Conservation (phyloP, 1,140 invertebrate species). For the Atopsyche davidsoni region DNA sequence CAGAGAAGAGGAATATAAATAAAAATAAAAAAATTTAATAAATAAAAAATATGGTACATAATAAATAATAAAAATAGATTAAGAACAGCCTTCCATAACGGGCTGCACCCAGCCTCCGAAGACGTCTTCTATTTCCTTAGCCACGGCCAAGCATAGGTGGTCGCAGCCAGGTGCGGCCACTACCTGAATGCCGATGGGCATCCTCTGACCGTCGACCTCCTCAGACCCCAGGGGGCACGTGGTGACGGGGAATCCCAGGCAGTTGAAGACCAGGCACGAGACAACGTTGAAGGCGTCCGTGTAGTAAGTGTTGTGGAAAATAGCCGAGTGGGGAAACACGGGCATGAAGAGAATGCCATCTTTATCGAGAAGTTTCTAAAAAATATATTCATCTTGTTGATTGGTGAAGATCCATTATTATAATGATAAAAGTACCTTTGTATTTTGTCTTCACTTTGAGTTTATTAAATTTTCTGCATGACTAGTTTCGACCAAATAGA, state of each 20-base stretch:
- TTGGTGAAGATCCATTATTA: no score
- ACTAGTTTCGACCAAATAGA: no score
- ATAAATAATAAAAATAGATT: no score
- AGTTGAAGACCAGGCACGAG: slow-evolving; percentile 80
- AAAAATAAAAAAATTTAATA: no score
- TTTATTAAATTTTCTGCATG: no score
- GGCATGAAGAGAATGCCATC: slow-evolving; percentile 80
- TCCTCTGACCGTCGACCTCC: slow-evolving; percentile 62
- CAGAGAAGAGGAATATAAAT: no score
- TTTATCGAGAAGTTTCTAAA: slow-evolving; percentile 62
- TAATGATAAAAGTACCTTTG: background rate
- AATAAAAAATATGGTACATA: no score
- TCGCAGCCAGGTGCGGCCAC: slow-evolving; percentile 65
- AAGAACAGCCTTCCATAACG: no score
- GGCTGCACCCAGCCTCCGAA: slow-evolving; percentile 91
- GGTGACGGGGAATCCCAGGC: slow-evolving; percentile 77
- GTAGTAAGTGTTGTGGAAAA: slow-evolving; percentile 69
- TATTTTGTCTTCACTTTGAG: no score
- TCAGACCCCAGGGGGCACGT: slow-evolving; percentile 73
- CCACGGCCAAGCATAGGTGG: slow-evolving; percentile 71
- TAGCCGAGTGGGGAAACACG: slow-evolving; percentile 66
- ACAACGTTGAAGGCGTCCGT: slow-evolving; percentile 67
- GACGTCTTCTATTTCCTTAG: slow-evolving; percentile 72
- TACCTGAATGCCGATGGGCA: slow-evolving; percentile 73
- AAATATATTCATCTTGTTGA: no score